Evolutionary conservation across 2,113 vertebrate species (phyloP), one percentile per base, ranked within the genome.

Genomic region (Tretioscincus oriximinensis): DNA sequence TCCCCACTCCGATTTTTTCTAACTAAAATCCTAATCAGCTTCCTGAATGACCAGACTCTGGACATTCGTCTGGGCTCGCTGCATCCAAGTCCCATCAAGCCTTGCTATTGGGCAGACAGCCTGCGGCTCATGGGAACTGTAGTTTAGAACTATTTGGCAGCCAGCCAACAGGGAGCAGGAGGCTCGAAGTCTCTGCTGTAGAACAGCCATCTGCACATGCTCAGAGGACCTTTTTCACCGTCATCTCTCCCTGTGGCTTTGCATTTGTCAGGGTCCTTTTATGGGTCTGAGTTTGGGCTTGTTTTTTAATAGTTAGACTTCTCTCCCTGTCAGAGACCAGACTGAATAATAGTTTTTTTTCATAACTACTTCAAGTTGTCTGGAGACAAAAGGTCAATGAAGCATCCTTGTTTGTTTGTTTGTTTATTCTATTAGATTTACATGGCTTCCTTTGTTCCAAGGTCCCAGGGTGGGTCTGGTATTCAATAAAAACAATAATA

Each of bases 231-330:
- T 58, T 2, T 21, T 21, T 10, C 22, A 60, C 45, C 20, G 49
- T 12, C 2, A 6, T 0, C 5, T 47, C 7, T 3, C 2, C 16
- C 1, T 3, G 63, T 7, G 35, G 35, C 31, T 26, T 35, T 20
- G 20, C 41, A 63, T 22, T 11, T 1, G 41, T 3, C 41, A 3
- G 24, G 20, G 11, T 47, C 35, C 41, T 1, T 22, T 2, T 7
- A 10, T 5, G 22, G 6, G 5, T 45, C 18, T 22, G 29, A 4
- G 24, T 9, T 22, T 63, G 24, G n/a, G n/a, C n/a, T n/a, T 28
- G 64, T 10, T 65, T 65, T 41, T 65, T 65, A 65, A 11, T 65
- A 65, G 24, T n/a, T 65, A 12, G 5, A n/a, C 64, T n/a, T 12
- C 26, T n/a, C 26, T 28, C 26, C n/a, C 26, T 67, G 12, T 31